Base-by-base conservation (phyloP, 2,888 invertebrate species). In the Protula sp. region DNA sequence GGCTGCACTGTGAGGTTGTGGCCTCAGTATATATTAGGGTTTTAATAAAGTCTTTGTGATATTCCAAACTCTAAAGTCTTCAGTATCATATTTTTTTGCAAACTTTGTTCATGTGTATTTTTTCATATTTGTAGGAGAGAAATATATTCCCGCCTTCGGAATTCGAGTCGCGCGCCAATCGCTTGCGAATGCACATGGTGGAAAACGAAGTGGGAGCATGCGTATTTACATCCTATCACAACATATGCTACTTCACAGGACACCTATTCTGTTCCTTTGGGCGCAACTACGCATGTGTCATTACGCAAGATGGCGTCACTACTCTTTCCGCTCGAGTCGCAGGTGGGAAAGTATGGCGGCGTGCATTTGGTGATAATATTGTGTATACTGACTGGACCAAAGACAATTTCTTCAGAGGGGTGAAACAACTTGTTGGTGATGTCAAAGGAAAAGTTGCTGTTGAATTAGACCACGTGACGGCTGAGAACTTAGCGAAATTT, bases 371-470 rank as follows among this genome's bases (percentile, higher is more conserved):
- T 26, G 55, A 62, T 47, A 58, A 52, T 31, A 28, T 64, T 29
- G 60, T 60, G 2, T 64, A 60, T 55, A 64, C 64, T 1, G 64
- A 64, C 56, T 64, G 62, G 62, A 58, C 48, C 38, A 22, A 31
- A 24, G 62, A 62, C 55, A 64, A 64, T 38, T 64, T 54, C 60
- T 60, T 29, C 51, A 51, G 57, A 28, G 54, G 57, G 1, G 62
- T 64, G 27, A 48, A 38, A 38, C 26, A 51, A n/a, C 24, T 47
- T 9, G 51, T 58, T 2, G 30, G 28, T 5, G 28, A 58, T 51
- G 38, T 29, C 27, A 30, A 9, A 4, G 30, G 14, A 14, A 55
- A 9, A 47, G 57, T 63, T 4, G 64, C 62, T 2, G 14, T 62
- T 19, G 64, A 64, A 52, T 60, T 60, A 26, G 64, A 64, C 51